These are phyloP conservation scores for Melolontha melolontha DNA, from an alignment of 2,888 invertebrate species.

Conservation along the genomic window DNA sequence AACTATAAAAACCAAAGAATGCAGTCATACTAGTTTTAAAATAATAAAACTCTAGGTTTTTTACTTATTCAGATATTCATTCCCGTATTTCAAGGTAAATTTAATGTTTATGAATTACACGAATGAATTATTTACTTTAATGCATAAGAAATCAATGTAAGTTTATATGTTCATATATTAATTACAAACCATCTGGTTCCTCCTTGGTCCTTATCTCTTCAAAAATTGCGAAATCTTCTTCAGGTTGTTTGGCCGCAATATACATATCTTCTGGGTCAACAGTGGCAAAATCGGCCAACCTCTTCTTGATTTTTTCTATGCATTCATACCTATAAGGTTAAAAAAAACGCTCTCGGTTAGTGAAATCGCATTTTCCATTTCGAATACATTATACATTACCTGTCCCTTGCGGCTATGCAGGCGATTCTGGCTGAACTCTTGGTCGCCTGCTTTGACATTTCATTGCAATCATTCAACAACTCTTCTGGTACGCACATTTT, in stretches of 20 bases:
- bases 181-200: constrained; percentile 75
- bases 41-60: no score
- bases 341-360: neutral
- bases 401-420: constrained; percentile 80
- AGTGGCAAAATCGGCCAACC: constrained; percentile 84
- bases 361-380: constrained; percentile 17
- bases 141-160: neutral
- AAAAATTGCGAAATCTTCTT: constrained; percentile 81
- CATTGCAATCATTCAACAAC: constrained; percentile 72
- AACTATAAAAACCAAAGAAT: no score
- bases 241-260: constrained; percentile 78
- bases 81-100: no score
- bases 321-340: constrained; percentile 74
- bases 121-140: no score
- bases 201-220: constrained; percentile 82
- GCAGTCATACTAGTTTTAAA: no score
- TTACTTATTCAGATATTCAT: no score
- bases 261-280: constrained; percentile 92
- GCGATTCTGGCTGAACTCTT: constrained; percentile 71
- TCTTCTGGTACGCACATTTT: constrained; percentile 81
- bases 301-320: constrained; percentile 78
- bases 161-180: no score
- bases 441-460: constrained; percentile 74
- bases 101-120: no score
- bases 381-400: constrained; percentile 64